Conservation (phyloP, 2,888 invertebrate genomes). For the Oxytorus armatus region DNA sequence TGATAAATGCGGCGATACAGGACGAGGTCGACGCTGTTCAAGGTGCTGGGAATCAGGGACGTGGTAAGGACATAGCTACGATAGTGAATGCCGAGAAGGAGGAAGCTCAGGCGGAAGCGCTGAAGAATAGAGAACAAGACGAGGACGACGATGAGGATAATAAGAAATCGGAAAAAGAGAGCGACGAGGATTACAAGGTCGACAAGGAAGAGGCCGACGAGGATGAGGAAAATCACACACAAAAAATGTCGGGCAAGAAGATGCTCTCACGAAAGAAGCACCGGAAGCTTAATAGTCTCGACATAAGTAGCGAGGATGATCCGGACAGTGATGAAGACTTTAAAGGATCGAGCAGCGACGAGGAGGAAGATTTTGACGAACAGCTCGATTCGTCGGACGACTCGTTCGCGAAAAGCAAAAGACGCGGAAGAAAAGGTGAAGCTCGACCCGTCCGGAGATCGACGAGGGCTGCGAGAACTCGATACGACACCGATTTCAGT, state of each 20-base stretch:
- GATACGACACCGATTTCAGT: conserved; percentile 87
- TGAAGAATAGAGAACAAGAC: conserved; percentile 82
- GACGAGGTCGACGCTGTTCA: conserved; percentile 91
- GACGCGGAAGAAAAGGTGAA: conserved; percentile 84
- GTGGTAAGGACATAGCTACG: conserved; percentile 97
- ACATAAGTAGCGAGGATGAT: conserved; percentile 93
- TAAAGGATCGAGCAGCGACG: conserved; percentile 90
- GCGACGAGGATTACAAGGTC: conserved; percentile 82
- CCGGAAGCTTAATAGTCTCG: conserved; percentile 91
- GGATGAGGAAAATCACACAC: conserved; percentile 77
- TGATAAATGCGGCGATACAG: conserved; percentile 96
- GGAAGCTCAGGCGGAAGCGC: conserved; percentile 84
- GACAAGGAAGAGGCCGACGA: conserved; percentile 80
- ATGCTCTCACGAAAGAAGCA: conserved; percentile 86
- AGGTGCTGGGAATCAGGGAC: conserved; percentile 92
- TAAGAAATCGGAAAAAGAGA: conserved; percentile 78
- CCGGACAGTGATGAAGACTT: conserved; percentile 96
- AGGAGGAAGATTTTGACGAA: conserved; percentile 87
- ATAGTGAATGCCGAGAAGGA: conserved; percentile 92
- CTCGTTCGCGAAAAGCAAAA: conserved; percentile 84
- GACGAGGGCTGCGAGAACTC: conserved; percentile 85
- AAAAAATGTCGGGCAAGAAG: conserved; percentile 73
- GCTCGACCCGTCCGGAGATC: conserved; percentile 86
- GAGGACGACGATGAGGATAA: conserved; percentile 83
- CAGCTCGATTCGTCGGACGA: conserved; percentile 86